Conservation (phyloP, 2,797 vertebrate genomes). For the Serranus cabrilla region DNA sequence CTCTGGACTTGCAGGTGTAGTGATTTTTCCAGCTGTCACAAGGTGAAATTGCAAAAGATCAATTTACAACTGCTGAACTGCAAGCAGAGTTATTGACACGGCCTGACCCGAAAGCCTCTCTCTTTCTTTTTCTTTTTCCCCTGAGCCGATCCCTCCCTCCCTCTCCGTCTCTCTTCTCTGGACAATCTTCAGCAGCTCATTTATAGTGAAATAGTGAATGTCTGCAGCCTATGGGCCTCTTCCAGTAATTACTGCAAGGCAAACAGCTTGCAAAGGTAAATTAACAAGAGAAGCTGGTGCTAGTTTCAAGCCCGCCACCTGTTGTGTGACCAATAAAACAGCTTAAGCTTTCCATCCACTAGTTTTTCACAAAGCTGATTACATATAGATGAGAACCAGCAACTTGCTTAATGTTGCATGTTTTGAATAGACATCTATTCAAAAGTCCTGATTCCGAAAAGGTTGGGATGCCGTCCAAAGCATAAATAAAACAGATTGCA, state of each 20-base stretch:
- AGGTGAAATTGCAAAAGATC: constrained; percentile 95
- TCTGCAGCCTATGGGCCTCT: constrained; percentile 12
- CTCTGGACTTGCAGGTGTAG: constrained; percentile 90
- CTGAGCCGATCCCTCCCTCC: background rate
- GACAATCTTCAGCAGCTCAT: constrained; percentile 9
- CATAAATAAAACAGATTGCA: too few relatives aligned
- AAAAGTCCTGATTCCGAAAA: too few relatives aligned
- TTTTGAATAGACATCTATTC: background rate
- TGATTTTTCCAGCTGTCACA: constrained; percentile 94
- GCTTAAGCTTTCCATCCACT: background rate
- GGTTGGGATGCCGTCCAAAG: too few relatives aligned
- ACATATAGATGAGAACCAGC: background rate
- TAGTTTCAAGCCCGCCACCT: constrained; percentile 27
- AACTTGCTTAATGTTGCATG: background rate
- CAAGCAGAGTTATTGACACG: constrained; percentile 89
- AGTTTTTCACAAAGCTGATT: background rate
- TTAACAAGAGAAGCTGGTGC: constrained; percentile 23
- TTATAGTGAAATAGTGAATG: constrained; percentile 3
- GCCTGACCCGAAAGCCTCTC: constrained; percentile 84
- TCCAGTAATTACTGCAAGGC: constrained; percentile 31
- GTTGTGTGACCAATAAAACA: constrained; percentile 24
- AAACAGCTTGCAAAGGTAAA: constrained; percentile 47
- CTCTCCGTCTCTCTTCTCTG: background rate
- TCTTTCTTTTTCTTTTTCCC: background rate
- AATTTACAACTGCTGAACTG: constrained; percentile 92